Evolutionary conservation across 92 coral and sea anemone genomes (phyloP).

Genomic region (Umimayanthus kanabou): DNA sequence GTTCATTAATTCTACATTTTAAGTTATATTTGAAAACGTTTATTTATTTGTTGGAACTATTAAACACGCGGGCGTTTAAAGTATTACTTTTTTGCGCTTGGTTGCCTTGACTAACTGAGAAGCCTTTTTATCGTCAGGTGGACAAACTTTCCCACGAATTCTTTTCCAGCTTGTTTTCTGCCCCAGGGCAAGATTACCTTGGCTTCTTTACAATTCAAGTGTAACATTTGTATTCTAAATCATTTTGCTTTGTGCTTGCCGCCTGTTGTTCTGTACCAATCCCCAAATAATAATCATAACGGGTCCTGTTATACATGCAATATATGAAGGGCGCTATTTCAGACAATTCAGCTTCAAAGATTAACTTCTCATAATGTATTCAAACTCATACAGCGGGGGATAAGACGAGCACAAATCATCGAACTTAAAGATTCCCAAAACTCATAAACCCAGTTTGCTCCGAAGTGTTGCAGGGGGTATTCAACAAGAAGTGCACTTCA

Average conservation of each 20-base stretch:
- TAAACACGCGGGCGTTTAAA: no score
- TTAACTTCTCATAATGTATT: background rate
- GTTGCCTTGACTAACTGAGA: no score
- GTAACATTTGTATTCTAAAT: conserved; percentile 10
- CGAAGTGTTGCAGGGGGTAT: background rate
- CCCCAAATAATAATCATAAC: background rate
- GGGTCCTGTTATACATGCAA: background rate
- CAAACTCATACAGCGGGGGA: background rate
- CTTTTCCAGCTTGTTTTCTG: background rate
- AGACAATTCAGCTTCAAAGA: background rate
- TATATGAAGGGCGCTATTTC: background rate
- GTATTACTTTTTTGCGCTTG: no score
- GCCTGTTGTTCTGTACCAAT: background rate
- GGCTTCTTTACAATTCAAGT: conserved; percentile 3
- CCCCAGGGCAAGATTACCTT: background rate
- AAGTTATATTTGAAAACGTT: no score
- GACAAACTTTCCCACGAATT: conserved; percentile 20
- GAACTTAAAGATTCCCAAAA: no score
- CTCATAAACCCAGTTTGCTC: background rate
- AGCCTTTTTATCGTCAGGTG: background rate
- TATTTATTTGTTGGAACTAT: no score
- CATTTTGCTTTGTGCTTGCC: background rate
- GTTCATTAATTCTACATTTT: no score
- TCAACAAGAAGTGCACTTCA: background rate
- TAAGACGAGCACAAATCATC: background rate